phyloP scores from a whole-genome alignment of 1,140 invertebrate species.

The Drosophila pachea region DNA sequence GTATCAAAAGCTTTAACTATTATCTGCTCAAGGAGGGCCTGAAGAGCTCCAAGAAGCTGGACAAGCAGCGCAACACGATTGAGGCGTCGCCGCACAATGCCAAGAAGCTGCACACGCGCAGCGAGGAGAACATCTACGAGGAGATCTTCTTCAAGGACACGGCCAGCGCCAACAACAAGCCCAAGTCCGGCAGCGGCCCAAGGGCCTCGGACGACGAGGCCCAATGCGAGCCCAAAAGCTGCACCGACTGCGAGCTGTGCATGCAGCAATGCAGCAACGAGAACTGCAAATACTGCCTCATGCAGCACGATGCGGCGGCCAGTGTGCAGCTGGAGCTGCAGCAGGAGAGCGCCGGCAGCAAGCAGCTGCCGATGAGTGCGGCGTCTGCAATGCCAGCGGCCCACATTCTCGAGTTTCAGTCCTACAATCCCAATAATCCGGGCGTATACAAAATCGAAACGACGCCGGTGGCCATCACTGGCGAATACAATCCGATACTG shows the following conservation, averaged over 20 bases:
- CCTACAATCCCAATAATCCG: conserved; percentile 78
- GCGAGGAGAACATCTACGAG: conserved; percentile 78
- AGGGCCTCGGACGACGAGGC: conserved; percentile 36
- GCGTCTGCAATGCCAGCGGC: conserved; percentile 42
- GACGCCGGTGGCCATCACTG: conserved; percentile 77
- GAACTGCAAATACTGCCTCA: conserved; percentile 70
- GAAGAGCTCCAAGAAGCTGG: conserved; percentile 71
- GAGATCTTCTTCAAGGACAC: conserved; percentile 77
- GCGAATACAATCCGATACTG: conserved; percentile 77
- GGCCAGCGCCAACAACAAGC: conserved; percentile 13
- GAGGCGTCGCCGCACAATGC: not conserved
- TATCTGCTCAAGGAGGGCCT: conserved; percentile 77
- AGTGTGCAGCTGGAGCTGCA: conserved; percentile 7
- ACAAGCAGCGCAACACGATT: conserved; percentile 51
- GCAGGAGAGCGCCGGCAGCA: conserved; percentile 1
- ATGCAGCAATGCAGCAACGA: conserved; percentile 75
- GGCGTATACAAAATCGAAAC: conserved; percentile 78
- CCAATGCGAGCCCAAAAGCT: conserved; percentile 21
- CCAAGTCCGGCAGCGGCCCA: not conserved
- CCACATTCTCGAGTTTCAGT: conserved; percentile 77
- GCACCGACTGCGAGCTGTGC: conserved; percentile 71
- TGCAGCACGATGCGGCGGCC: conserved; percentile 10
- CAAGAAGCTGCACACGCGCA: conserved; percentile 60
- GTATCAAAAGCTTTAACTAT: conserved; percentile 79
- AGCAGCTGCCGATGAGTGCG: not conserved